A percentile compares a stretch with the other conserved stretches of the same genome.
phyloP scores from a whole-genome alignment of 2,797 vertebrate species.

The Anguilla anguilla region DNA sequence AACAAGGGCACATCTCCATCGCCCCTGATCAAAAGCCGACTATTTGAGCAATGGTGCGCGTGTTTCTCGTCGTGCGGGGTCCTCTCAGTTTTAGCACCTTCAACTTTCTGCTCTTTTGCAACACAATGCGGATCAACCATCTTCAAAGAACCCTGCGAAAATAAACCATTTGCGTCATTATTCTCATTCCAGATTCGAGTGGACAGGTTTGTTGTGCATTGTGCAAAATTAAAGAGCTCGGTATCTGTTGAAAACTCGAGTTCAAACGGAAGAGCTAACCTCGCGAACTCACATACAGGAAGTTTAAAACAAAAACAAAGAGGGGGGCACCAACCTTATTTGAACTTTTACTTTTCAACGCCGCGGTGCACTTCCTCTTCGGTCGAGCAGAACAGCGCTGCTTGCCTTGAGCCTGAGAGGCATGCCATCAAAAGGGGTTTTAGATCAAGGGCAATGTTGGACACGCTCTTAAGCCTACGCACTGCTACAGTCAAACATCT shows the following conservation, averaged over 20 bases:
- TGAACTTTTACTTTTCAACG: constrained; percentile 56
- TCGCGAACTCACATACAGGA: background rate
- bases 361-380: constrained; percentile 59
- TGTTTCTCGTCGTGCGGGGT: constrained; percentile 23
- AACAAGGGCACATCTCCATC: constrained; percentile 35
- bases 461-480: background rate
- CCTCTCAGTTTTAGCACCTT: constrained; percentile 35
- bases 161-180: background rate
- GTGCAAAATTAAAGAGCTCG: background rate
- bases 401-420: constrained; percentile 69
- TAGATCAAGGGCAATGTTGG: background rate
- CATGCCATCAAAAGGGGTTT: background rate
- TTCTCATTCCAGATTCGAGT: background rate
- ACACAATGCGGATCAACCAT: constrained; percentile 36
- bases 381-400: constrained; percentile 61
- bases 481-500: background rate
- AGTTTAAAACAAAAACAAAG: background rate
- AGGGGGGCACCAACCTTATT: constrained; percentile 61
- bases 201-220: constrained; percentile 26
- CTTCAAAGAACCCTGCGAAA: constrained; percentile 49
- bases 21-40: background rate
- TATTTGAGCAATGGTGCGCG: constrained; percentile 27
- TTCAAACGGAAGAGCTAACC: constrained; percentile 5
- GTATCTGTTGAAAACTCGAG: background rate
- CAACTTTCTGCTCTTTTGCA: constrained; percentile 41